phyloP scores from a whole-genome alignment of 2,797 vertebrate genomes.

The Scyliorhinus canicula region DNA sequence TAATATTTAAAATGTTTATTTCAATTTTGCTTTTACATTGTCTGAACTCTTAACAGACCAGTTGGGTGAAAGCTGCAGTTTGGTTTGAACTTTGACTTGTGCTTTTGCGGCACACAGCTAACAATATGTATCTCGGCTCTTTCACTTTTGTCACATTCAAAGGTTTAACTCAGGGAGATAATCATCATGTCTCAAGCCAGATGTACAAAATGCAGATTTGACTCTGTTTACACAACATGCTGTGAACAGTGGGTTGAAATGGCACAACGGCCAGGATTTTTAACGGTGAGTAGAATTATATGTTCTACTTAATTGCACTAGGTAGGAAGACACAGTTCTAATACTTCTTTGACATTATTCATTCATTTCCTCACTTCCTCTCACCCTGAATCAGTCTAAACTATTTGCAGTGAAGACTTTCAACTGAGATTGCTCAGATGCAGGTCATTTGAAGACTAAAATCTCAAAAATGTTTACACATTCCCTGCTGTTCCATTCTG shows the following conservation, averaged over 20 bases:
- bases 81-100: neutral
- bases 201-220: neutral
- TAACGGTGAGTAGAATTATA: neutral
- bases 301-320: neutral
- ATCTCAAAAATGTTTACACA: neutral
- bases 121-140: neutral
- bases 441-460: neutral
- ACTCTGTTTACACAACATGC: neutral
- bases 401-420: neutral
- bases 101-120: neutral
- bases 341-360: neutral
- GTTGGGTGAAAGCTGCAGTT: neutral
- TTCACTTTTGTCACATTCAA: neutral
- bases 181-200: neutral
- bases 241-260: neutral
- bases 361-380: neutral
- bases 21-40: neutral
- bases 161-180: neutral
- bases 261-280: neutral
- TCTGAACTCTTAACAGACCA: too few species aligned
- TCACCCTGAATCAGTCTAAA: neutral
- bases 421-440: neutral
- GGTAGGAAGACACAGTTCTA: neutral
- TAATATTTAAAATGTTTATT: neutral
- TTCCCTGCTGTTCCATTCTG: neutral